Base-by-base conservation (phyloP, 2,797 vertebrate genomes). In the Novumbra hubbsi region DNA sequence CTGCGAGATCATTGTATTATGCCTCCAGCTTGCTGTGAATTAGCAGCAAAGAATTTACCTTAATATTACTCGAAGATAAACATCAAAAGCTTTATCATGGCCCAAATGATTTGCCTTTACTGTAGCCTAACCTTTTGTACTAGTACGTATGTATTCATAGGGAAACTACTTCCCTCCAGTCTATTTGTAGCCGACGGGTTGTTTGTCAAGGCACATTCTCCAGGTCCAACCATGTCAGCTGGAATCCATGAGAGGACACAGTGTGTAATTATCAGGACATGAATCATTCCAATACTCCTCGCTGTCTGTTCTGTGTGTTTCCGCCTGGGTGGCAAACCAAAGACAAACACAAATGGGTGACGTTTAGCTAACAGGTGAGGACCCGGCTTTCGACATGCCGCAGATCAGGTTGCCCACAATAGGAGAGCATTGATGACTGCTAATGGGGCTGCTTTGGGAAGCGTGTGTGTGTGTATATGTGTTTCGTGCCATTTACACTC, bases 1-100 rank as follows among this genome's bases (percentile, higher is more conserved):
- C 83, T 57, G 80, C 85, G 82, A 81, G 74, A 88, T 88, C 86
- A 89, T 88, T 85, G 90, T 89, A 4, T 6, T 4, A 84, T 79
- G 91, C 91, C 90, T 86, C 50, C 76, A 92, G 91, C 90, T 84
- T 80, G 66, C 80, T 84, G 78, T 82, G 89, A 92, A 91, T 90
- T 88, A 91, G 80, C 74, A 74, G 80, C 73, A 74, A 72, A 71
- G 76, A 78, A 88, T 84, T 78, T 78, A 80, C 75, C 55, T 28
- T 68, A 17, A 19, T 62, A 88, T 87, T 83, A 87, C 76, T 65
- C 80, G 82, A 76, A 80, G 74, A 90, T 81, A 78, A 81, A 87
- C 71, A 75, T 73, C 69, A 12, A 62, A 81, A 74, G 80, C 80
- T 79, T 76, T 32, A 75, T 83, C 72, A 79, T 77, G 11, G 65